Conservation (phyloP, 2,888 invertebrate genomes). For the Willowsia nigromaculata region DNA sequence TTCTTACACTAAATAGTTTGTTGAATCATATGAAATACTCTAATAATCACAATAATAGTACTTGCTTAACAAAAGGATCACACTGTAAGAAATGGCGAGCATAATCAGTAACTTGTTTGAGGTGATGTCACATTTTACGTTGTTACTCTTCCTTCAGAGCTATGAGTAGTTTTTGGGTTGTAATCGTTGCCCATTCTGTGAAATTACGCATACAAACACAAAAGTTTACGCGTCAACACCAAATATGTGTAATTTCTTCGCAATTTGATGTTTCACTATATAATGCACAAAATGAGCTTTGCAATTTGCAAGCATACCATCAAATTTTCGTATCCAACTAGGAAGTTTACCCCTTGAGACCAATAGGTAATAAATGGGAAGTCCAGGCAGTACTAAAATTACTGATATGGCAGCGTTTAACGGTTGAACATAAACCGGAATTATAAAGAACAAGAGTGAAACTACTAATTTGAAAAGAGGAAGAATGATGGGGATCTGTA, state of each 20-base stretch:
- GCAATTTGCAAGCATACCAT: conserved; percentile 17
- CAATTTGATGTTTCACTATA: neutral
- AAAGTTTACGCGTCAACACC: neutral
- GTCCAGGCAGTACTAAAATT: conserved; percentile 88
- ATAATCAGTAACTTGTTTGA: neutral
- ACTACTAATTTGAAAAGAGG: conserved; percentile 89
- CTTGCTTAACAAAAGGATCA: no score
- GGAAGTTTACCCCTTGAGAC: conserved; percentile 80
- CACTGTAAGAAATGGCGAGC: no score
- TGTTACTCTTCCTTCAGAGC: conserved; percentile 65
- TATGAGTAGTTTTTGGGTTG: conserved; percentile 67
- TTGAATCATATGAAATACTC: no score
- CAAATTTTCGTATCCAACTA: conserved; percentile 33
- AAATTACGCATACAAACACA: neutral
- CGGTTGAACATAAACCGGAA: conserved; percentile 90
- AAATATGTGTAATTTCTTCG: neutral
- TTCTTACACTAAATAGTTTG: no score
- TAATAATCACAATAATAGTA: no score
- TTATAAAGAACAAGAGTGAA: conserved; percentile 88
- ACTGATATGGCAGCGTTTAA: conserved; percentile 89
- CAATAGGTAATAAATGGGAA: conserved; percentile 90
- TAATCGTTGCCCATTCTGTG: conserved; percentile 57
- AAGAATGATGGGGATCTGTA: conserved; percentile 87
- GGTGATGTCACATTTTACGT: neutral
- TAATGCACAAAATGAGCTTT: neutral